These are phyloP conservation scores for Telenomus remus DNA, from an alignment of 1,140 invertebrate genomes.

Conservation along the genomic window DNA sequence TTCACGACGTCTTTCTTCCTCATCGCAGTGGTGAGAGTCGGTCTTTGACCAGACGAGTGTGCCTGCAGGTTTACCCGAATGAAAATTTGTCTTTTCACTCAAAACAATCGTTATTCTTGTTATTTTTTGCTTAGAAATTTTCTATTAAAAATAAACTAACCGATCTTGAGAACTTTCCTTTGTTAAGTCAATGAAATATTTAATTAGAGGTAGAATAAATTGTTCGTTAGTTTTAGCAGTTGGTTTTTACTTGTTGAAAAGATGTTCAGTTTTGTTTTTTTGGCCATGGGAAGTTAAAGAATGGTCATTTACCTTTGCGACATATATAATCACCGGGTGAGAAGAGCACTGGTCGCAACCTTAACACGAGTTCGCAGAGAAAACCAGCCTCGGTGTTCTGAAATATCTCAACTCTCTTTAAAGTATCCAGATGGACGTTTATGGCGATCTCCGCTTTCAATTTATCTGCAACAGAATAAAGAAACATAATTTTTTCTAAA, in stretches of 20 bases:
- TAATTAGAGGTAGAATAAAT: too few species aligned
- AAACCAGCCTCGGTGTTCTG: constrained; percentile 99
- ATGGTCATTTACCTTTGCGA: constrained; percentile 88
- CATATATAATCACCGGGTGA: constrained; percentile 99
- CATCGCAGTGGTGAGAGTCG: constrained; percentile 44
- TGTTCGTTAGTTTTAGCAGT: too few species aligned
- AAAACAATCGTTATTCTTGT: constrained; percentile 22
- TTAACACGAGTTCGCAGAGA: constrained; percentile 95
- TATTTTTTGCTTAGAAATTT: constrained; percentile 25
- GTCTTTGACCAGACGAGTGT: constrained; percentile 57
- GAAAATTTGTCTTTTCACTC: constrained; percentile 34
- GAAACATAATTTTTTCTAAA: constrained; percentile 2
- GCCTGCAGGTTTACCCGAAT: constrained; percentile 45
- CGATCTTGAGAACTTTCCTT: background rate
- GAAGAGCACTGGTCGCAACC: constrained; percentile 95
- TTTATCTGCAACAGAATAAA: constrained; percentile 82
- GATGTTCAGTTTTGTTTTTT: background rate
- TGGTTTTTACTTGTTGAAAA: background rate
- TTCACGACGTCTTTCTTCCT: constrained; percentile 38
- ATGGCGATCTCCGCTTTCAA: constrained; percentile 99
- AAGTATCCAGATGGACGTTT: constrained; percentile 97
- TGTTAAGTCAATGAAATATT: too few species aligned
- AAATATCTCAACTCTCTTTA: constrained; percentile 98
- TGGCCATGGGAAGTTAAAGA: too few species aligned
- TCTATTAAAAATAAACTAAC: background rate